Percentiles rank a stretch among this genome's conserved stretches.
Conservation (phyloP, 1,140 invertebrate species). For the Pectinophora gossypiella region DNA sequence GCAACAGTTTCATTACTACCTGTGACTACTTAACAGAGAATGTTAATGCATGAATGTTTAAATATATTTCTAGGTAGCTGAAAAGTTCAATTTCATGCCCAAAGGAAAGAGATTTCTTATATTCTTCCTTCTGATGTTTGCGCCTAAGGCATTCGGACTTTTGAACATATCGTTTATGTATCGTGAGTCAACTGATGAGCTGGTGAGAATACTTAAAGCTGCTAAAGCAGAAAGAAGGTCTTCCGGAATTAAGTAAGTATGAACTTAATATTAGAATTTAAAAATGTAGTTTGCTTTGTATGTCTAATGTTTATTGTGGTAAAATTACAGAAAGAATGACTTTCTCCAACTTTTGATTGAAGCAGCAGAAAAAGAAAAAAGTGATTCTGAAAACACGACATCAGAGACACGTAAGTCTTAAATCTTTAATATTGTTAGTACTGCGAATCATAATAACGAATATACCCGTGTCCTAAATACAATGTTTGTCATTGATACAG, state of each 20-base stretch:
- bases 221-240: constrained; percentile 41
- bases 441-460: too few relatives aligned
- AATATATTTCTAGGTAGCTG: constrained; percentile 48
- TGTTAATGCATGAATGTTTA: too few relatives aligned
- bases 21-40: too few relatives aligned
- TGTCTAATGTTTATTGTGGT: neutral
- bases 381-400: constrained; percentile 29
- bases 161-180: constrained; percentile 47
- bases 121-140: constrained; percentile 39
- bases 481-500: too few relatives aligned
- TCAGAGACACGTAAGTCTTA: constrained; percentile 27
- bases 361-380: constrained; percentile 44
- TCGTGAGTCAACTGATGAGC: constrained; percentile 27
- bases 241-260: constrained; percentile 29
- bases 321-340: constrained; percentile 41
- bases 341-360: constrained; percentile 61
- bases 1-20: too few relatives aligned
- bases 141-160: constrained; percentile 33
- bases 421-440: too few relatives aligned
- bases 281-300: neutral
- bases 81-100: constrained; percentile 54
- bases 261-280: neutral
- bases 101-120: constrained; percentile 36
- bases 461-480: too few relatives aligned
- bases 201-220: constrained; percentile 39